Evolutionary conservation across 1,140 invertebrate genomes (phyloP), one percentile per base, ranked within the genome.

Genomic region (Callitettix versicolor): DNA sequence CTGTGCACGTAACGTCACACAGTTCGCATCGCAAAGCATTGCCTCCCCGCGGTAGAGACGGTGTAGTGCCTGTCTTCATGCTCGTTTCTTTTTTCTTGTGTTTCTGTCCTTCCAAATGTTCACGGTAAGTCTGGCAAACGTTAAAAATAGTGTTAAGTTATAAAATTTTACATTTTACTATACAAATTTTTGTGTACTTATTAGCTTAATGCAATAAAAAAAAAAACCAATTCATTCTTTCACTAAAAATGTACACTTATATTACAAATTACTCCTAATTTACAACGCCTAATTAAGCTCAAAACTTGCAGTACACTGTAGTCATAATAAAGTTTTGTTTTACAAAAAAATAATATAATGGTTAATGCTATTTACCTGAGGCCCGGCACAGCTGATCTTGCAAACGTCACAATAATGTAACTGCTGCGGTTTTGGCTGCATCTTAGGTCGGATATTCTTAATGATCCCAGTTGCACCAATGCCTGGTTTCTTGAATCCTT

Each of bases 41-140:
- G 22, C 82, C 80, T 54, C 82, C 82, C 66, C 68, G 70, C 4
- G 66, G 64, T 3, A 68, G 69, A 43, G 67, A 73, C 64, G 66
- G 77, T 66, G 69, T 77, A 62, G 68, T 33, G 74, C 81, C 75
- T 78, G 81, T 67, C 73, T 95, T 95, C 15, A 86, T 77, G 9
- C 88, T 85, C 12, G 88, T 88, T 68, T 97, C 95, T 68, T 96
- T 95, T 76, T 98, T 98, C 74, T 98, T 98, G 71, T 99, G 95
- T 68, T 96, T 95, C 71, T 97, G 93, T 0, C 95, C 95, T 69
- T 96, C 94, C 58, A 98, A 73, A 78, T 98, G 95, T 69, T 98
- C 95, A 52, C 92, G 81, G 70, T 97, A 98, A 0, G 95, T 96
- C 78, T 92, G 69, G 3, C 56, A 63, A 59, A n/a, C n/a, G n/a